Percentiles rank a stretch among this genome's conserved stretches.
Conservation (phyloP, 2,113 vertebrate species). For the Lethenteron reissneri region DNA sequence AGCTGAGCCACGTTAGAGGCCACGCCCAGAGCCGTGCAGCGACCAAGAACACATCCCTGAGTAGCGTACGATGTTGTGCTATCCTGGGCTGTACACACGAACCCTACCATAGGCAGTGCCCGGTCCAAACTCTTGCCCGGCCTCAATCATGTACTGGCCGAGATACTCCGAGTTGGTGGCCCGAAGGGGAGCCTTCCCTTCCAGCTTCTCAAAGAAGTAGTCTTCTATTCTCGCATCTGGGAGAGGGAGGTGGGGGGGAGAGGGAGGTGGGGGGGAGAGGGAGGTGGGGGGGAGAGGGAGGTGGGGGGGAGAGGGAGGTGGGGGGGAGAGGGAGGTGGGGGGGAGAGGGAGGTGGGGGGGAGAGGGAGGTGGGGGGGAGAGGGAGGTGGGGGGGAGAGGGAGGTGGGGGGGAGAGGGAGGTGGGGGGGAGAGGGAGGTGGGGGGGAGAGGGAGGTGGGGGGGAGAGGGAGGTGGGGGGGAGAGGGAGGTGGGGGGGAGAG, state of each 20-base stretch:
- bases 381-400: conserved; percentile 6
- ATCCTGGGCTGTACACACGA: no score
- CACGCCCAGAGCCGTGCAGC: no score
- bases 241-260: conserved; percentile 1
- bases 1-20: no score
- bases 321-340: conserved; percentile 6
- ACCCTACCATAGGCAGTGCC: conserved; percentile 55
- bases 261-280: neutral
- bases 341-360: neutral
- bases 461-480: neutral
- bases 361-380: neutral
- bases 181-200: conserved; percentile 59
- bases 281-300: no score
- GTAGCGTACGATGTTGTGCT: no score
- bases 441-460: conserved; percentile 5
- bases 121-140: conserved; percentile 51
- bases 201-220: conserved; percentile 80
- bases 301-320: no score
- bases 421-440: neutral
- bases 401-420: neutral
- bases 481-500: neutral
- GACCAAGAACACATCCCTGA: no score
- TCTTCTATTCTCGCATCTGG: conserved; percentile 68
- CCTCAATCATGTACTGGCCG: conserved; percentile 69
- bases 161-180: conserved; percentile 60